Evolutionary conservation across 2,797 vertebrate species (phyloP).

Genomic region (Rhyacichthys aspro): DNA sequence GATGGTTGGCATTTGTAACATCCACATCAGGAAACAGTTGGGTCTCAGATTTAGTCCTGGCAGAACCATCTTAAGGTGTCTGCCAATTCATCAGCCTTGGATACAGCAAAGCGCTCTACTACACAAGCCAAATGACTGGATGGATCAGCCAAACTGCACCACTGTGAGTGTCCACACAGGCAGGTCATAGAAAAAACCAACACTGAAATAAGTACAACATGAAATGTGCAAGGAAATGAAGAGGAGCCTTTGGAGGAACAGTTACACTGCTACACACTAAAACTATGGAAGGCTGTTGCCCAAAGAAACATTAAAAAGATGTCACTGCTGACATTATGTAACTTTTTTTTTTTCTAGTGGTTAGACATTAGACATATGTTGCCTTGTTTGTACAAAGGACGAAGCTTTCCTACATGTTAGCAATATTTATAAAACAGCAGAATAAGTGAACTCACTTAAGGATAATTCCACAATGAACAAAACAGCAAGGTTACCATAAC

Average conservation of each 20-base stretch:
- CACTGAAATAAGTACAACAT: not conserved
- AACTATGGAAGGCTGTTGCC: no score
- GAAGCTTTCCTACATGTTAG: conserved; percentile 26
- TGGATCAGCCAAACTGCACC: not conserved
- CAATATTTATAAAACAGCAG: conserved; percentile 2
- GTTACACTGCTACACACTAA: no score
- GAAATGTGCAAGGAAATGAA: no score
- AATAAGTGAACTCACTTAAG: conserved; percentile 17
- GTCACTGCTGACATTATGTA: no score
- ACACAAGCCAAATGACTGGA: conserved; percentile 1
- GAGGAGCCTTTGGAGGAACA: no score
- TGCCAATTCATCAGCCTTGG: conserved; percentile 4
- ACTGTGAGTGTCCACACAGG: not conserved
- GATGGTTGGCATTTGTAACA: not conserved
- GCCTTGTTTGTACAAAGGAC: not conserved
- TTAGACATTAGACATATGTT: no score
- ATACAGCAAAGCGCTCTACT: not conserved
- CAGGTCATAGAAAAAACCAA: not conserved
- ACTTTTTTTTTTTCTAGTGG: no score
- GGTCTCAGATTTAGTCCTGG: conserved; percentile 1
- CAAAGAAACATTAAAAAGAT: no score
- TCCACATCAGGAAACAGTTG: conserved; percentile 1
- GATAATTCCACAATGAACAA: conserved; percentile 19
- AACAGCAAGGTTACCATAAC: no score
- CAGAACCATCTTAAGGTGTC: not conserved